A percentile compares a stretch with the other conserved stretches of the same genome.
These are phyloP conservation scores for Poeciliopsis gracilis DNA, from an alignment of 2,797 vertebrate species.

Conservation along the genomic window DNA sequence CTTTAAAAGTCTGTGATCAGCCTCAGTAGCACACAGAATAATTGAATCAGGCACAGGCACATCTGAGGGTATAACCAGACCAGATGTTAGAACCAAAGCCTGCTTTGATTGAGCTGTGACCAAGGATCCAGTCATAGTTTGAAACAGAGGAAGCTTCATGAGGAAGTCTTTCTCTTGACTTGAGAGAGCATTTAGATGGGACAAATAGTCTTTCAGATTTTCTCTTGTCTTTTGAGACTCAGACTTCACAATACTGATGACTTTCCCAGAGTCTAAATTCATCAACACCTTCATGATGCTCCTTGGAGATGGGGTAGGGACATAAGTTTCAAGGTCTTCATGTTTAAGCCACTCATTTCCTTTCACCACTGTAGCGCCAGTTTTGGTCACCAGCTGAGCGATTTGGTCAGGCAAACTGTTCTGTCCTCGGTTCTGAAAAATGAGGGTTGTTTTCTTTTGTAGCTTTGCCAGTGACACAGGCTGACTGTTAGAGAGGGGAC, in stretches of 20 bases:
- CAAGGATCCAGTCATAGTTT: slow-evolving; percentile 69
- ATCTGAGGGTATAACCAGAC: slow-evolving; percentile 69
- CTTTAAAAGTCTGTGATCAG: slow-evolving; percentile 77
- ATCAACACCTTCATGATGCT: slow-evolving; percentile 76
- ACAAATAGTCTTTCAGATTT: slow-evolving; percentile 78
- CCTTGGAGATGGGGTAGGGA: slow-evolving; percentile 80
- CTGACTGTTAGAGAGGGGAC: slow-evolving; percentile 47
- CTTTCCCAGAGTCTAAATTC: slow-evolving; percentile 59
- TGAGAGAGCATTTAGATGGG: slow-evolving; percentile 69
- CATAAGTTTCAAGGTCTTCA: slow-evolving; percentile 75
- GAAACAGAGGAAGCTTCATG: slow-evolving; percentile 82
- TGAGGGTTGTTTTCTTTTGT: slow-evolving; percentile 72
- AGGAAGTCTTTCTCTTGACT: slow-evolving; percentile 68
- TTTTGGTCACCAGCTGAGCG: slow-evolving; percentile 69
- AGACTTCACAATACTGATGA: slow-evolving; percentile 56
- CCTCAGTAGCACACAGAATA: slow-evolving; percentile 81
- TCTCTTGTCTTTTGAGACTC: slow-evolving; percentile 50
- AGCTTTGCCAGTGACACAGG: slow-evolving; percentile 74
- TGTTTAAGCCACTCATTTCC: slow-evolving; percentile 79
- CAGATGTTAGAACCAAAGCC: slow-evolving; percentile 68
- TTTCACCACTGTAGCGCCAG: slow-evolving; percentile 81
- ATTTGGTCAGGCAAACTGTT: slow-evolving; percentile 71
- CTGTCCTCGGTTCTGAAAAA: slow-evolving; percentile 77
- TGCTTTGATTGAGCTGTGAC: slow-evolving; percentile 62
- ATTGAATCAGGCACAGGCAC: slow-evolving; percentile 79